Conservation (phyloP, 2,113 vertebrate genomes). For the Pseudorectes ferrugineus region DNA sequence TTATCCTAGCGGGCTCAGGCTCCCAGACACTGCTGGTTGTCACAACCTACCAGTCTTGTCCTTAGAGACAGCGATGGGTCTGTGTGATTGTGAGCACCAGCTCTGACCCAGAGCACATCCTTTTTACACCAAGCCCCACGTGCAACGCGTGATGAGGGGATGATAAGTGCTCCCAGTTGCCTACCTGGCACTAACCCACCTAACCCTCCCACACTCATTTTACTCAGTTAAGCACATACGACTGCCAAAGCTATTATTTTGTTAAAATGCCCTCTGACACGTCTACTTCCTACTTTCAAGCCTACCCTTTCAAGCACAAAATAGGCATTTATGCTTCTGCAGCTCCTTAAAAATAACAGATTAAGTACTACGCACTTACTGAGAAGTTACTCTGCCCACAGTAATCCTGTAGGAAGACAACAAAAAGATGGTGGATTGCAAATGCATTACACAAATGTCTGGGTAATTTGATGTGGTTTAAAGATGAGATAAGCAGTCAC, state of each 20-base stretch:
- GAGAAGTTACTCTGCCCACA: neutral
- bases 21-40: neutral
- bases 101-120: neutral
- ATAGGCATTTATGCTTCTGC: neutral
- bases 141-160: fast-evolving
- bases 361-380: neutral
- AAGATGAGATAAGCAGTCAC: neutral
- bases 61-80: neutral
- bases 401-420: neutral
- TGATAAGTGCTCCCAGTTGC: neutral
- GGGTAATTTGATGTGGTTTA: neutral
- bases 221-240: neutral
- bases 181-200: neutral
- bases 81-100: neutral
- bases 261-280: neutral
- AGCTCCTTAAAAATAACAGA: neutral
- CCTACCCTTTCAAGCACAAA: neutral
- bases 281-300: neutral
- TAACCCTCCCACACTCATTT: neutral
- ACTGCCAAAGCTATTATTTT: neutral
- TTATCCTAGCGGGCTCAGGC: neutral
- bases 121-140: neutral
- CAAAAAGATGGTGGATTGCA: neutral
- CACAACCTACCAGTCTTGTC: neutral
- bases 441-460: neutral